Evolutionary conservation across 1,140 invertebrate genomes (phyloP), one percentile per base, ranked within the genome.

Genomic region (Magallana gigas): DNA sequence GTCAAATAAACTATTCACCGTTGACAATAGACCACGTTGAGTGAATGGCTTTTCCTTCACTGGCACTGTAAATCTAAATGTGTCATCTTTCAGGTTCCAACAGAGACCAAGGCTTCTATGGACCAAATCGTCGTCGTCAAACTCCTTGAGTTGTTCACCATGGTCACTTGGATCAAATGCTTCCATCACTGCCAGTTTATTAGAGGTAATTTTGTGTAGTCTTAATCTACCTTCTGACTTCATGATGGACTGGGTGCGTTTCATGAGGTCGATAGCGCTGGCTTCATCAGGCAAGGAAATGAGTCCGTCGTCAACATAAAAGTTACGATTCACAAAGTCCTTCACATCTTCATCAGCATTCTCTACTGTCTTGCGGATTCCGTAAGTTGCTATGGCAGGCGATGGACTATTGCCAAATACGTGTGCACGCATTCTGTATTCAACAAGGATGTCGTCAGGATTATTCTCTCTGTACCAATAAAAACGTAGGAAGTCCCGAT

Each of bases 71-170:
- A 90, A 84, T 23, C 16, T 6, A 64, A 89, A 87, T 3, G 84
- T 64, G 83, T 90, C 90, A 2, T 56, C n/a, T 8, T 87, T 64
- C 8, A 89, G 23, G 62, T 80, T 59, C 88, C 90, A 90, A 7
- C n/a, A 56, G 3, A 90, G n/a, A 7, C 88, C 86, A 16, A 90
- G 68, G 29, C 36, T 87, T 57, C 88, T 62, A 58, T 90, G 88
- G 2, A 86, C 18, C 82, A 57, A 9, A 5, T n/a, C 56, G 8
- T 36, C 62, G 16, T 71, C n/a, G n/a, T 89, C 83, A 16, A 87
- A 57, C 83, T 60, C 16, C 48, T 71, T 80, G 9, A 88, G 0
- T 3, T 89, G 62, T 60, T 86, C 59, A 8, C 56, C 86, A n/a
- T 59, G 71, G 11, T 89, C 88, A 18, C 16, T 11, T 12, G 8